These are phyloP conservation scores for Apis cerana DNA, from an alignment of 1,140 invertebrate genomes.

Conservation along the genomic window DNA sequence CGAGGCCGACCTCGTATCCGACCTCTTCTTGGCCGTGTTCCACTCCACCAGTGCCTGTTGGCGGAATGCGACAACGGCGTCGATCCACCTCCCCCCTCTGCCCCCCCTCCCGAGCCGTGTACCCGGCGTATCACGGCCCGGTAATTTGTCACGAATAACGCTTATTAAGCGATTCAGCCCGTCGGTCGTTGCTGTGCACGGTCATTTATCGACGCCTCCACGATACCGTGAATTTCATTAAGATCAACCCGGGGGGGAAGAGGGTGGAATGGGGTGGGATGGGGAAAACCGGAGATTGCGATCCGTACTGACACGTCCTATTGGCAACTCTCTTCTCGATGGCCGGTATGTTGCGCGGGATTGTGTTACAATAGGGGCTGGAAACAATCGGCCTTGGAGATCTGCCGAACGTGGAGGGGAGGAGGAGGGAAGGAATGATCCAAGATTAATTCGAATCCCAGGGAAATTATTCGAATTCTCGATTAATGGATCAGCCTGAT, in stretches of 20 bases:
- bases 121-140: conserved; percentile 74
- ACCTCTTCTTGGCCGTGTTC: conserved; percentile 30
- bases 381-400: conserved; percentile 2
- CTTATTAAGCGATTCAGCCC: conserved; percentile 79
- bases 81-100: conserved; percentile 11
- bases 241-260: conserved; percentile 43
- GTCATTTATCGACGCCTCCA: conserved; percentile 77
- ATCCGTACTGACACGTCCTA: conserved; percentile 18
- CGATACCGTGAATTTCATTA: conserved; percentile 79
- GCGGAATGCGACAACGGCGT: not conserved
- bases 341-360: conserved; percentile 27
- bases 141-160: conserved; percentile 79
- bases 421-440: not conserved
- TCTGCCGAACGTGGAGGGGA: not conserved
- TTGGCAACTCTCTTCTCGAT: conserved; percentile 34
- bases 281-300: conserved; percentile 10
- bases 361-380: not conserved
- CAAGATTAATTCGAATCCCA: conserved; percentile 13
- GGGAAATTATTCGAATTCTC: not conserved
- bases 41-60: too few relatives aligned
- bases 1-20: conserved; percentile 24
- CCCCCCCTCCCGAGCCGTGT: conserved; percentile 65
- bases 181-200: conserved; percentile 60
- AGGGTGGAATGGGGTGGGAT: too few relatives aligned
- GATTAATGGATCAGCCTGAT: not conserved